Conservation (phyloP, 2,797 vertebrate genomes). For the Iguana delicatissima region DNA sequence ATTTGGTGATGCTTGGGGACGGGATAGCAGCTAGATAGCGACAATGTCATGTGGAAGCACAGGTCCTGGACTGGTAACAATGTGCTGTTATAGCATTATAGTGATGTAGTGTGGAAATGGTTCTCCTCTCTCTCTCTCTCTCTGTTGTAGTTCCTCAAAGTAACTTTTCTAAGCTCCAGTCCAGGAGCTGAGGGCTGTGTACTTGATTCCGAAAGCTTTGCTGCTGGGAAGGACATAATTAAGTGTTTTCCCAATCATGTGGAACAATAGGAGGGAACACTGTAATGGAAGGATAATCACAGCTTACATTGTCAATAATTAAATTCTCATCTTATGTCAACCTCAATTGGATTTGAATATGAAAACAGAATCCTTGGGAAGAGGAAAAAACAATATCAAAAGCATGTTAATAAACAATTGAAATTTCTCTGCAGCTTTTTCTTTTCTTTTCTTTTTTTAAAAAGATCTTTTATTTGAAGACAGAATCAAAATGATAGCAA, state of each 20-base stretch:
- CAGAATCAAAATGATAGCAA: constrained; percentile 78
- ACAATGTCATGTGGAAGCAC: too few species aligned
- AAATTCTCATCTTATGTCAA: neutral
- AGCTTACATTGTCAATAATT: neutral
- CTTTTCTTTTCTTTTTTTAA: constrained; percentile 46
- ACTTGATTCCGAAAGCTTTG: too few species aligned
- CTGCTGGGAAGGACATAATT: neutral
- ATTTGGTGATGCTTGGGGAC: too few species aligned
- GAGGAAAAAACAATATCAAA: neutral
- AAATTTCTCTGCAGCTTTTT: constrained; percentile 34
- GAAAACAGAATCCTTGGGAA: constrained; percentile 22
- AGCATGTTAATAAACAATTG: constrained; percentile 52
- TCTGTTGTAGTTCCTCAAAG: too few species aligned
- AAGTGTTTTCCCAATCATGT: neutral
- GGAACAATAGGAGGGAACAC: neutral
- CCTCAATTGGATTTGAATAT: neutral
- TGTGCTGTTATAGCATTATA: too few species aligned
- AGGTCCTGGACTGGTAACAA: too few species aligned
- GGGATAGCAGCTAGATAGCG: too few species aligned
- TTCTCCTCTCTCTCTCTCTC: too few species aligned
- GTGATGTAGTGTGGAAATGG: too few species aligned
- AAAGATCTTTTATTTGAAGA: constrained; percentile 81
- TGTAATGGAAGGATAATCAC: neutral
- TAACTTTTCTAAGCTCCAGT: neutral
- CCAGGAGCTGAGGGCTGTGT: neutral